These are phyloP conservation scores for Tinea semifulvella DNA, from an alignment of 2,888 invertebrate species.

Conservation along the genomic window DNA sequence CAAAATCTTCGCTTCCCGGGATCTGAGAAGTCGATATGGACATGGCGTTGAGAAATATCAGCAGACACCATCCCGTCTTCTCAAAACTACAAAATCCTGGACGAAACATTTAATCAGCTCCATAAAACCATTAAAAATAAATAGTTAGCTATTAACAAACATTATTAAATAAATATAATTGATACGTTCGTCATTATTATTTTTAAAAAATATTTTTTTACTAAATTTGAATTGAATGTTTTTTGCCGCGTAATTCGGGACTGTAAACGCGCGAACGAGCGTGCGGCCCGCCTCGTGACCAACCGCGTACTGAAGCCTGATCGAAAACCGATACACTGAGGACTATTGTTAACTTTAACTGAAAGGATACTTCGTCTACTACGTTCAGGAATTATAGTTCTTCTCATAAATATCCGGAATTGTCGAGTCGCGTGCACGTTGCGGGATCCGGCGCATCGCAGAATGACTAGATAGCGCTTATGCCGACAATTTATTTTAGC, in stretches of 20 bases:
- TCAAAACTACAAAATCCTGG: background rate
- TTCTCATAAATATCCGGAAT: too few relatives aligned
- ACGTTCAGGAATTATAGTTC: too few relatives aligned
- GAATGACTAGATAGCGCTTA: too few relatives aligned
- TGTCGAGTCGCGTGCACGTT: too few relatives aligned
- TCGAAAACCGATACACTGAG: slow-evolving; percentile 47
- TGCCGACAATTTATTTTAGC: too few relatives aligned
- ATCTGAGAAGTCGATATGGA: background rate
- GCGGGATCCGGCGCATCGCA: too few relatives aligned
- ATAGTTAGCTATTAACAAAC: background rate
- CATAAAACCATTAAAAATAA: background rate
- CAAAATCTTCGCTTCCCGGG: background rate
- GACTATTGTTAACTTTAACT: too few relatives aligned
- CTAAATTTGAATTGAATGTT: too few relatives aligned
- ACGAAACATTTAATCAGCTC: background rate
- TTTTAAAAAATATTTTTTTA: too few relatives aligned
- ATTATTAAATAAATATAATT: background rate
- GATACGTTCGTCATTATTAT: too few relatives aligned
- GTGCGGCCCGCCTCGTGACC: background rate
- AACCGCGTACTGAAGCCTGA: slow-evolving; percentile 24
- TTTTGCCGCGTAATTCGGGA: slow-evolving; percentile 1
- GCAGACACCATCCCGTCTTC: background rate
- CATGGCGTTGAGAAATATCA: background rate
- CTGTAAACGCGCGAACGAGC: background rate
- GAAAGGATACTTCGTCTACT: too few relatives aligned